phyloP scores from a whole-genome alignment of 2,888 invertebrate species.

The Gortyna flavago region DNA sequence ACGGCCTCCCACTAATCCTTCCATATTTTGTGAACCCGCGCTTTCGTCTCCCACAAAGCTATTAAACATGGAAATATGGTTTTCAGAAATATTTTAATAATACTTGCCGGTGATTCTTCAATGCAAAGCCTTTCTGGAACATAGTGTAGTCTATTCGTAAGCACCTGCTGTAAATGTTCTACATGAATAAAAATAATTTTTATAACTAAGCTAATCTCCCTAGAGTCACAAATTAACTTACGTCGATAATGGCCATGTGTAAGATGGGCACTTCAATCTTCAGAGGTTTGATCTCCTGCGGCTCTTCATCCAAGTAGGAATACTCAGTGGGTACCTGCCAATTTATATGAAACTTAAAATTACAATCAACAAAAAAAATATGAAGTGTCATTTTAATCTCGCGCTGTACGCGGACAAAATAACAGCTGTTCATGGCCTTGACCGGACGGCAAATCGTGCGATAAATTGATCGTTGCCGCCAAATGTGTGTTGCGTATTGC shows the following conservation, averaged over 20 bases:
- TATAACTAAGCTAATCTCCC: too few relatives aligned
- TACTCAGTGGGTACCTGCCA: conserved; percentile 74
- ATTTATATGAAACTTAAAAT: conserved; percentile 50
- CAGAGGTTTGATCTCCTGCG: conserved; percentile 77
- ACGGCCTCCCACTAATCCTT: background rate
- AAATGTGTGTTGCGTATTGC: background rate
- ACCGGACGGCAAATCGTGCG: background rate
- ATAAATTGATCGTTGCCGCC: background rate
- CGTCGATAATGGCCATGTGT: conserved; percentile 85
- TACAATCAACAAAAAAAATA: background rate
- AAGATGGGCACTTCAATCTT: conserved; percentile 84
- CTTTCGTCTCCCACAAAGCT: background rate
- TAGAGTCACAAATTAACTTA: conserved; percentile 65
- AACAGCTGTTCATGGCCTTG: background rate
- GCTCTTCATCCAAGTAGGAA: conserved; percentile 81
- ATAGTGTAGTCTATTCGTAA: conserved; percentile 7
- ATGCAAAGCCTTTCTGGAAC: background rate
- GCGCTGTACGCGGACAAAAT: background rate
- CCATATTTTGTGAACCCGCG: background rate
- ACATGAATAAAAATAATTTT: conserved; percentile 7
- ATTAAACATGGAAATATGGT: background rate
- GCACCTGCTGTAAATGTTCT: conserved; percentile 30
- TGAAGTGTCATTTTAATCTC: background rate
- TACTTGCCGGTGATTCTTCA: conserved; percentile 24
- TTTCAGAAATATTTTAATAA: conserved; percentile 8